phyloP scores from a whole-genome alignment of 2,113 vertebrate species.

The Engystomops pustulosus region DNA sequence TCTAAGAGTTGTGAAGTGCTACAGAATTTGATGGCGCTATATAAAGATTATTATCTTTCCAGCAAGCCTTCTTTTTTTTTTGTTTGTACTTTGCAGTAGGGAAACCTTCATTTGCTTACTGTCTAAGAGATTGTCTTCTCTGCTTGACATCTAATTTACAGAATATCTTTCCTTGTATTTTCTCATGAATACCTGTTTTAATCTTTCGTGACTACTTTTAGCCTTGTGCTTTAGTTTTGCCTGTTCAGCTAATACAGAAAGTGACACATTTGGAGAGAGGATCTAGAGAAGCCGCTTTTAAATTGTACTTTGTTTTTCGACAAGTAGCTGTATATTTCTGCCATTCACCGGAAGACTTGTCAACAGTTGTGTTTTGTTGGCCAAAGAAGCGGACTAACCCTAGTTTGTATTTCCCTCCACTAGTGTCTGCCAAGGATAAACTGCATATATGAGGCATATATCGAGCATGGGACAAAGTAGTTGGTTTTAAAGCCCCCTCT shows the following conservation, averaged over 20 bases:
- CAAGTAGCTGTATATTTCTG: conserved; percentile 69
- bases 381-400: conserved; percentile 55
- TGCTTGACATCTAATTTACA: background rate
- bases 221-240: conserved; percentile 61
- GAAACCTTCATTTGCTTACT: background rate
- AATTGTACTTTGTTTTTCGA: conserved; percentile 66
- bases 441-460: background rate
- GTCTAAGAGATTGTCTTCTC: background rate
- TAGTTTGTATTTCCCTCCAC: conserved; percentile 55
- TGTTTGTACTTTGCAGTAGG: background rate
- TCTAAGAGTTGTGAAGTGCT: too few relatives aligned
- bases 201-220: conserved; percentile 67
- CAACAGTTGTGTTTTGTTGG: conserved; percentile 61
- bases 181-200: background rate
- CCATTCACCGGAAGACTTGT: conserved; percentile 63
- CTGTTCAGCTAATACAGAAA: conserved; percentile 32
- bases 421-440: conserved; percentile 61
- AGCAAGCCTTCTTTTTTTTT: too few relatives aligned
- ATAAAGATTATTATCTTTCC: background rate
- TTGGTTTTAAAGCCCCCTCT: background rate
- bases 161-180: background rate
- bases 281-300: conserved; percentile 57
- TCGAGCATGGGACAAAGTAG: background rate
- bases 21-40: too few relatives aligned
- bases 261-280: conserved; percentile 45